Evolutionary conservation across 2,113 vertebrate genomes (phyloP).

Genomic region (Pterocles gutturalis): DNA sequence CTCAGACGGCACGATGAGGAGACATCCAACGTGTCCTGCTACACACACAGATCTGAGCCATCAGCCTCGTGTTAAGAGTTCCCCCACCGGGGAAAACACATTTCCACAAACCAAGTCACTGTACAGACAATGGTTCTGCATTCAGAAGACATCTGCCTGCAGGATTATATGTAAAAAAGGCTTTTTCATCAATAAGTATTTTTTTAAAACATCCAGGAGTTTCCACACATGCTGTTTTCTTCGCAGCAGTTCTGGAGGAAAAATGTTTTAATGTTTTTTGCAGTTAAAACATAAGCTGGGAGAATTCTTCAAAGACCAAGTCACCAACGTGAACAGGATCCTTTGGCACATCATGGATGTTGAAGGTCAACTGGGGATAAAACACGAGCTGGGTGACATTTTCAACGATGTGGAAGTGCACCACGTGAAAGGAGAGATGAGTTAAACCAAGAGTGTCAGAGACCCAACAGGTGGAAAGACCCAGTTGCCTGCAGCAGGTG

Average conservation of each 20-base stretch:
- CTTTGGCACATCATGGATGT: rapidly evolving
- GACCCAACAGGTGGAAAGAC: no score
- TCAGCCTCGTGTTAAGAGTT: background rate
- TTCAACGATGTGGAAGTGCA: background rate
- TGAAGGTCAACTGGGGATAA: background rate
- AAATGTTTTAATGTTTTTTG: rapidly evolving
- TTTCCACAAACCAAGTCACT: background rate
- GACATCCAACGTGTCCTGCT: rapidly evolving
- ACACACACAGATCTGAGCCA: background rate
- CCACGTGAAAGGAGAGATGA: background rate
- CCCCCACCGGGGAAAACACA: rapidly evolving
- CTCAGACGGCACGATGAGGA: rapidly evolving
- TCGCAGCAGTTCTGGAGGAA: background rate
- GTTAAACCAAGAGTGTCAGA: background rate
- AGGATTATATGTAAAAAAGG: background rate
- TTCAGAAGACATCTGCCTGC: background rate
- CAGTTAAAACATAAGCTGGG: background rate
- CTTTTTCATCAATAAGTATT: background rate
- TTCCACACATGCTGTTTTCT: background rate
- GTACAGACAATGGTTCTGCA: background rate
- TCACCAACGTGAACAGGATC: rapidly evolving
- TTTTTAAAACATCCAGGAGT: background rate
- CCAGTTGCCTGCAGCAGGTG: background rate
- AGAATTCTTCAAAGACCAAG: background rate
- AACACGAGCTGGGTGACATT: background rate